phyloP scores from a whole-genome alignment of 1,140 invertebrate genomes.

The Schmidtea mediterranea region DNA sequence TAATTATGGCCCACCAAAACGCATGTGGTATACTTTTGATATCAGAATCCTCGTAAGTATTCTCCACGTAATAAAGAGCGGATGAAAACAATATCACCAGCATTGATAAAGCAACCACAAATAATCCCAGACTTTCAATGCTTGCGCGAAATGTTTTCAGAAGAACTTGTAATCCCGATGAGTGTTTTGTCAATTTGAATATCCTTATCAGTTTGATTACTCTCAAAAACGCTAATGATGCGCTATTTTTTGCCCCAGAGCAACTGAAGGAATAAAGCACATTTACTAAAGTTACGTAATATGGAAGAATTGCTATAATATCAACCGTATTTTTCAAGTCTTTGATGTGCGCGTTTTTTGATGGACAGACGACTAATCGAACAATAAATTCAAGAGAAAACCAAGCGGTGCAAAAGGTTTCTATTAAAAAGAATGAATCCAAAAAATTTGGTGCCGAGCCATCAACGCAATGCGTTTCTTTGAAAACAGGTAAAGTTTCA shows the following conservation, averaged over 20 bases:
- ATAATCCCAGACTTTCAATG: conserved; percentile 20
- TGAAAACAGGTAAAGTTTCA: conserved; percentile 15
- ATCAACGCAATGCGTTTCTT: conserved; percentile 11
- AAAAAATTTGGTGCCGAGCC: background rate
- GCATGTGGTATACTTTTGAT: conserved; percentile 61
- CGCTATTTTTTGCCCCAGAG: conserved; percentile 20
- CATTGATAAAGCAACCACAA: conserved; percentile 21
- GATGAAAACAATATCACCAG: conserved; percentile 25
- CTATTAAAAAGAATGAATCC: conserved; percentile 21
- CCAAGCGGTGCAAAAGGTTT: conserved; percentile 28
- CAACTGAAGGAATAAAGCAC: conserved; percentile 21
- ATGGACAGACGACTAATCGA: conserved; percentile 25
- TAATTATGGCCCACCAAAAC: conserved; percentile 90
- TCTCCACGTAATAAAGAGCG: conserved; percentile 24
- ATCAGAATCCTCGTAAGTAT: conserved; percentile 15
- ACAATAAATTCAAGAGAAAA: conserved; percentile 29
- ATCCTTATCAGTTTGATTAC: conserved; percentile 19
- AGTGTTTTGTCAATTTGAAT: conserved; percentile 29
- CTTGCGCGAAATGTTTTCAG: conserved; percentile 28
- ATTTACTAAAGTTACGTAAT: conserved; percentile 26
- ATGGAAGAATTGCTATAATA: conserved; percentile 29
- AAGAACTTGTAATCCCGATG: conserved; percentile 28
- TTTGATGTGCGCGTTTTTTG: conserved; percentile 26
- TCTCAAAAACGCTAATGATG: conserved; percentile 3
- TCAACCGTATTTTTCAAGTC: conserved; percentile 31